A percentile compares a stretch with the other conserved stretches of the same genome.
Conservation (phyloP, 1,140 invertebrate genomes). For the Eriosoma lanigerum region DNA sequence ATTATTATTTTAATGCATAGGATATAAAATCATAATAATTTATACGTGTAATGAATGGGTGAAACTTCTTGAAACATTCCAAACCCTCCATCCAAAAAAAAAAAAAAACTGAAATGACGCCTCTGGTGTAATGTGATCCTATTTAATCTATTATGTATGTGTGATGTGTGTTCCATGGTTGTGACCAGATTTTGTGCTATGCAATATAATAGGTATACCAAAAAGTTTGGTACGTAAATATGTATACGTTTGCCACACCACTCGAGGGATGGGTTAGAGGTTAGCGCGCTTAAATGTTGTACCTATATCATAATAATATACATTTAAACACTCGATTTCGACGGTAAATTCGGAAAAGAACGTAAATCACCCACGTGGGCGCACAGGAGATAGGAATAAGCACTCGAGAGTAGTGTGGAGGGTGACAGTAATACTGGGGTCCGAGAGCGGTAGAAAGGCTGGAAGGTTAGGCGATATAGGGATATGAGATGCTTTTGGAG, state of each 20-base stretch:
- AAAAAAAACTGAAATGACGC: no score
- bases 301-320: background rate
- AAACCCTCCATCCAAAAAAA: no score
- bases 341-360: conserved; percentile 13
- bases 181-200: no score
- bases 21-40: no score
- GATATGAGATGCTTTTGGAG: background rate
- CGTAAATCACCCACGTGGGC: conserved; percentile 33
- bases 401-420: background rate
- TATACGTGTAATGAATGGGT: no score
- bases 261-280: background rate
- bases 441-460: background rate
- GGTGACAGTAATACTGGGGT: background rate
- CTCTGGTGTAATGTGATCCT: no score
- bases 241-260: background rate
- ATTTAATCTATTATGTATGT: no score
- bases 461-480: no score
- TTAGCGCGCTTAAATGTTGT: background rate
- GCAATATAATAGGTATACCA: no score
- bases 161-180: no score
- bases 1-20: background rate
- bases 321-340: conserved; percentile 11
- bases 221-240: no score
- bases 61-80: no score
- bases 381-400: background rate